Evolutionary conservation across 2,888 invertebrate genomes (phyloP).

Genomic region (Athalia cordata): DNA sequence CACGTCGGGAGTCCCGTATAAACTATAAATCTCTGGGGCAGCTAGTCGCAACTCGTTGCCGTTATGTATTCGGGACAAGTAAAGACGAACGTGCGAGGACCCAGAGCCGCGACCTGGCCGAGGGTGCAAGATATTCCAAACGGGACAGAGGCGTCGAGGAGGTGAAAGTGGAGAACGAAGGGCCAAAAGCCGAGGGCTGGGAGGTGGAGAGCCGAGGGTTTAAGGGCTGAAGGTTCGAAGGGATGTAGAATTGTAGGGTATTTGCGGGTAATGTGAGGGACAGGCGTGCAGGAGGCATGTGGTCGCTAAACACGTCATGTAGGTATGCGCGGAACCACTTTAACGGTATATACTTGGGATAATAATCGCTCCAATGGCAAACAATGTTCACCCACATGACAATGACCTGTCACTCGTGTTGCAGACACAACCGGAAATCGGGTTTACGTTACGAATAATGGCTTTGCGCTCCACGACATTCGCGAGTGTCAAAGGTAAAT

Average conservation of each 20-base stretch:
- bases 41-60: slow-evolving; percentile 45
- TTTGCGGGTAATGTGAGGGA: slow-evolving; percentile 10
- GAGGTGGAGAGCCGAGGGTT: no score
- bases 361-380: slow-evolving; percentile 54
- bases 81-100: slow-evolving; percentile 38
- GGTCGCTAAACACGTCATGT: slow-evolving; percentile 44
- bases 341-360: slow-evolving; percentile 51
- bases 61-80: slow-evolving; percentile 61
- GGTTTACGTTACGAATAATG: background rate
- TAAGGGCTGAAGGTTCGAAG: slow-evolving; percentile 2
- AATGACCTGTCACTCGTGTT: slow-evolving; percentile 30
- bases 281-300: slow-evolving; percentile 21
- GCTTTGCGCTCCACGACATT: background rate
- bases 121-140: slow-evolving; percentile 27
- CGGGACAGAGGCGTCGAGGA: slow-evolving; percentile 5
- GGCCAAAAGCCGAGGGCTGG: no score
- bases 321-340: slow-evolving; percentile 46
- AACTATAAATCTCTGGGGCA: slow-evolving; percentile 57
- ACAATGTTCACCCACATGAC: slow-evolving; percentile 39
- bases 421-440: slow-evolving; percentile 21
- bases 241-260: slow-evolving; percentile 10
- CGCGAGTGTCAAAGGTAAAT: no score
- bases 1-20: slow-evolving; percentile 47
- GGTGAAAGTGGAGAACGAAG: slow-evolving; percentile 3
- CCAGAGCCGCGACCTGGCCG: slow-evolving; percentile 20